Percentiles rank a stretch among this genome's conserved stretches.
phyloP scores from a whole-genome alignment of 2,888 invertebrate genomes.

The Cheiracanthium punctorium region DNA sequence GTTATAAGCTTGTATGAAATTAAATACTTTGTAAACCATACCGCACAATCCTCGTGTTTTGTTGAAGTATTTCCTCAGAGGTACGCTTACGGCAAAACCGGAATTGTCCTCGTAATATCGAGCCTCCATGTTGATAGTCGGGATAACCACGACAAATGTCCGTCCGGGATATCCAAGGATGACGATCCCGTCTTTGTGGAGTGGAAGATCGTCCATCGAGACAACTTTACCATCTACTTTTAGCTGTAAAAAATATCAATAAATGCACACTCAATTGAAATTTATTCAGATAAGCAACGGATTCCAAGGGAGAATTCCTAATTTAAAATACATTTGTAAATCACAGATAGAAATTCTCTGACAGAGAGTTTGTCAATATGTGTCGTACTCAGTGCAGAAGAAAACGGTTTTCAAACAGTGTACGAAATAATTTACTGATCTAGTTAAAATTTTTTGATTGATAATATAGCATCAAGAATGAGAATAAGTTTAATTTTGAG shows the following conservation, averaged over 20 bases:
- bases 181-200: slow-evolving; percentile 81
- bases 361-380: too few relatives aligned
- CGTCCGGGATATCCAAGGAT: slow-evolving; percentile 80
- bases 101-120: slow-evolving; percentile 77
- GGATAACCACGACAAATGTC: slow-evolving; percentile 81
- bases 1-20: neutral
- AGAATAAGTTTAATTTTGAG: too few relatives aligned
- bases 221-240: slow-evolving; percentile 25
- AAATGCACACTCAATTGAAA: too few relatives aligned
- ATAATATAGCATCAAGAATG: too few relatives aligned
- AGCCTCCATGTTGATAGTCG: slow-evolving; percentile 85
- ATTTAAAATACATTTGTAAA: too few relatives aligned
- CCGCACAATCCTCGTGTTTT: slow-evolving; percentile 89
- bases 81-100: slow-evolving; percentile 80
- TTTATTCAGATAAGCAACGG: too few relatives aligned
- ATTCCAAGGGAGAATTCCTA: too few relatives aligned
- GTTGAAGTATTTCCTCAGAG: slow-evolving; percentile 84
- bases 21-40: slow-evolving; percentile 75
- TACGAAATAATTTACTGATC: too few relatives aligned
- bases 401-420: too few relatives aligned
- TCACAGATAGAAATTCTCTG: too few relatives aligned
- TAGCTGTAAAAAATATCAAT: slow-evolving; percentile 45
- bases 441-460: too few relatives aligned
- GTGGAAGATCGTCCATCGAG: slow-evolving; percentile 76
- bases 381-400: too few relatives aligned